phyloP scores from a whole-genome alignment of 2,797 vertebrate genomes.

The Hafferia zeledoni region DNA sequence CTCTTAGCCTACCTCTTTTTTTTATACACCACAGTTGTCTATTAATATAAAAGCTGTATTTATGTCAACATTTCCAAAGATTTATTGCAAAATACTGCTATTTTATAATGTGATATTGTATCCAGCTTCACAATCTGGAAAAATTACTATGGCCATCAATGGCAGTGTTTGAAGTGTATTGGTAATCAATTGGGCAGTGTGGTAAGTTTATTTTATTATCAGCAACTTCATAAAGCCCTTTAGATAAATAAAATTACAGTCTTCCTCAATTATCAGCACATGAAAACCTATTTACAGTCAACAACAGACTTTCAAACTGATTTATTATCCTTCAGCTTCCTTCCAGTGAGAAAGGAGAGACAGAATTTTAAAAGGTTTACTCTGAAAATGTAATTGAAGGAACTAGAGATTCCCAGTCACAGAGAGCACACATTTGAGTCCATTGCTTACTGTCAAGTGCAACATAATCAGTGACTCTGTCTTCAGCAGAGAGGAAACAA shows the following conservation, averaged over 20 bases:
- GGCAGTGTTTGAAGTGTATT: slow-evolving; percentile 52
- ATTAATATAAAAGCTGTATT: background rate
- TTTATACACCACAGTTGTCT: background rate
- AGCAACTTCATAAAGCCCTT: slow-evolving; percentile 71
- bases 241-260: slow-evolving; percentile 78
- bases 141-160: slow-evolving; percentile 7
- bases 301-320: slow-evolving; percentile 30
- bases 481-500: background rate
- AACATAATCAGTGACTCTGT: background rate
- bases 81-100: background rate
- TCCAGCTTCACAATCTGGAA: background rate
- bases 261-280: slow-evolving; percentile 63
- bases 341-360: background rate
- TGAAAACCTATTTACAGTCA: slow-evolving; percentile 44
- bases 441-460: background rate
- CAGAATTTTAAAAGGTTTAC: background rate
- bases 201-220: slow-evolving; percentile 78
- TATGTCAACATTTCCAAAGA: background rate
- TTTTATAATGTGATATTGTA: background rate
- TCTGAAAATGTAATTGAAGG: background rate
- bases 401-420: background rate
- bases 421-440: background rate
- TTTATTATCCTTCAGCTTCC: slow-evolving; percentile 24
- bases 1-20: background rate
- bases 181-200: slow-evolving; percentile 74